Evolutionary conservation across 2,888 invertebrate genomes (phyloP).

Genomic region (Phlogophora meticulosa): DNA sequence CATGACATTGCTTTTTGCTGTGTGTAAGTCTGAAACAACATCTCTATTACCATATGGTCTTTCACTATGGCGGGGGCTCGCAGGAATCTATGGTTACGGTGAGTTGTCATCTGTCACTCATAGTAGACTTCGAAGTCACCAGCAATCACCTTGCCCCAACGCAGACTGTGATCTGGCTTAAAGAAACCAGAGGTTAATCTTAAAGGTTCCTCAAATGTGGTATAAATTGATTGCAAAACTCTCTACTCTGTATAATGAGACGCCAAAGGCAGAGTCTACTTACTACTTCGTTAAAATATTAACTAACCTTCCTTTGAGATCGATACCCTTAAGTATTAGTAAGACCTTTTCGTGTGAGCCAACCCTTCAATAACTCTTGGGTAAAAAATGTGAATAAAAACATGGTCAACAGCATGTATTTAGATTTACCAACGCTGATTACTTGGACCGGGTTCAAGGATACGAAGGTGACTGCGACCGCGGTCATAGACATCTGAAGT

Average conservation of each 20-base stretch:
- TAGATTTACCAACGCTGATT: constrained; percentile 55
- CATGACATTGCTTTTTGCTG: too few species aligned
- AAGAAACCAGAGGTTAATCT: constrained; percentile 14
- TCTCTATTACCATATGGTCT: too few species aligned
- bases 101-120: too few species aligned
- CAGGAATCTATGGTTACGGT: too few species aligned
- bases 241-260: constrained; percentile 12
- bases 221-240: constrained; percentile 26
- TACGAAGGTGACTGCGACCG: constrained; percentile 54
- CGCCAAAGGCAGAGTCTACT: constrained; percentile 7
- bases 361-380: constrained; percentile 30
- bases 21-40: too few species aligned
- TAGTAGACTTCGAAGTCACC: too few species aligned
- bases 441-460: constrained; percentile 50
- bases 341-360: constrained; percentile 30
- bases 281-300: constrained; percentile 36
- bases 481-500: constrained; percentile 49
- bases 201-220: constrained; percentile 2
- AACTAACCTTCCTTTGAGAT: constrained; percentile 52
- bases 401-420: constrained; percentile 48
- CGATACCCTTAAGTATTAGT: constrained; percentile 47
- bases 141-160: too few species aligned
- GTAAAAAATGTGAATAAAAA: constrained; percentile 18
- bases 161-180: background rate
- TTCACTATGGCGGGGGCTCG: too few species aligned